These are phyloP conservation scores for Capromys pilorides DNA, from an alignment of 2,797 vertebrate genomes.

Conservation along the genomic window DNA sequence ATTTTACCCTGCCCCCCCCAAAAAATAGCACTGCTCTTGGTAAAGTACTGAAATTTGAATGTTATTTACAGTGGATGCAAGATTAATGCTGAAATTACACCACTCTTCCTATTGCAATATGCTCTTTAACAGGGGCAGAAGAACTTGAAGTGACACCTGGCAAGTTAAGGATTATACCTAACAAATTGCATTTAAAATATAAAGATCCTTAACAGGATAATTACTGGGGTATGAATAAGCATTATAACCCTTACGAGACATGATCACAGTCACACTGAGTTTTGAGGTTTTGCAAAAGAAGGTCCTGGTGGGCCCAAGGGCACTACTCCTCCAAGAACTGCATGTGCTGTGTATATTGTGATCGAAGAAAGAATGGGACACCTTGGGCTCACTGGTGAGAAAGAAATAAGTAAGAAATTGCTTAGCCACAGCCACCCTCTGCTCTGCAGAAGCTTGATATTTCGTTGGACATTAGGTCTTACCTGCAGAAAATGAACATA, in stretches of 20 bases:
- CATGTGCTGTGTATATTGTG: neutral
- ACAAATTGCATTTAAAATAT: neutral
- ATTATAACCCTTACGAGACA: neutral
- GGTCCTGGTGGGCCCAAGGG: neutral
- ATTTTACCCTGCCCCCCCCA: too few relatives aligned
- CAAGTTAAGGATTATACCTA: neutral
- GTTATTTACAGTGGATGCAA: neutral
- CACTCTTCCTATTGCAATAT: neutral
- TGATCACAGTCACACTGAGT: neutral
- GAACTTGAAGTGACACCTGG: neutral
- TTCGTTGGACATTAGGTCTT: neutral
- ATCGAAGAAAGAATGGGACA: too few relatives aligned
- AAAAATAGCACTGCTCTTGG: too few relatives aligned
- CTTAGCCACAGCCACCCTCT: neutral
- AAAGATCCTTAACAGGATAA: neutral
- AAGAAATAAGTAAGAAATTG: neutral
- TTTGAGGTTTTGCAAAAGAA: neutral
- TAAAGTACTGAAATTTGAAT: constrained; percentile 30
- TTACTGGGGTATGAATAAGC: neutral
- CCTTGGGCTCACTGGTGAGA: neutral
- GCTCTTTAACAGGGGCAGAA: neutral
- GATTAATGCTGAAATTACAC: neutral
- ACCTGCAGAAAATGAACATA: neutral
- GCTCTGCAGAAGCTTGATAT: neutral
- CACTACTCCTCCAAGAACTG: neutral